phyloP scores from a whole-genome alignment of 2,113 vertebrate genomes.

The Felis chaus region DNA sequence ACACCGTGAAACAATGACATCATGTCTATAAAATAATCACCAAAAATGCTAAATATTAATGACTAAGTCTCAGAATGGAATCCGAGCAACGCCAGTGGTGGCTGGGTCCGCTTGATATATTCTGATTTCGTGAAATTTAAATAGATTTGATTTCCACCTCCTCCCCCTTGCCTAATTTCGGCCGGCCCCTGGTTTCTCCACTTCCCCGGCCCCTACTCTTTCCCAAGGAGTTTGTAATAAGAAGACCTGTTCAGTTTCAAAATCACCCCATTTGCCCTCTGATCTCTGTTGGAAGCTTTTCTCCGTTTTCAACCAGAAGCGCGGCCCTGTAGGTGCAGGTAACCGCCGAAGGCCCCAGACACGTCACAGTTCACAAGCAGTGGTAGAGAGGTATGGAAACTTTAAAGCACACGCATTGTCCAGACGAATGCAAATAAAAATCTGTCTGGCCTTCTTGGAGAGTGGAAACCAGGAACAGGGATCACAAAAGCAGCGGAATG shows the following conservation, averaged over 20 bases:
- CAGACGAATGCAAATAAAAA: constrained; percentile 58
- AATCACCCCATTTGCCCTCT: constrained; percentile 66
- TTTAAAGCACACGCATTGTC: constrained; percentile 7
- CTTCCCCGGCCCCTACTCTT: not conserved
- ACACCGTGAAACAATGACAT: constrained; percentile 74
- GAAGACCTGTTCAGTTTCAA: constrained; percentile 74
- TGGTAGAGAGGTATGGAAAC: not conserved
- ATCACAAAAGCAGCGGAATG: constrained; percentile 21
- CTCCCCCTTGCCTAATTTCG: not conserved
- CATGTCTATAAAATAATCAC: constrained; percentile 78
- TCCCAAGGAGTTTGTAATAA: constrained; percentile 36
- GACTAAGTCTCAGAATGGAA: constrained; percentile 59
- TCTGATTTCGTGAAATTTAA: constrained; percentile 58
- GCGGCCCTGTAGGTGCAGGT: not conserved
- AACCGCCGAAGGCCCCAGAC: not conserved
- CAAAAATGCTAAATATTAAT: constrained; percentile 73
- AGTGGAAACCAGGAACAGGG: constrained; percentile 6
- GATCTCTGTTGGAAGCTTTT: constrained; percentile 67
- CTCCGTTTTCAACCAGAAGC: constrained; percentile 52
- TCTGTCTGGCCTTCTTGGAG: constrained; percentile 10
- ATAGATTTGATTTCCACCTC: not conserved
- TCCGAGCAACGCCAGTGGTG: constrained; percentile 38
- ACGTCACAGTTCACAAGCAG: not conserved
- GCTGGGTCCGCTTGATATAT: constrained; percentile 50
- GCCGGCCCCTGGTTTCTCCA: not conserved